phyloP scores from a whole-genome alignment of 2,797 vertebrate species.

The Acanthornis magna region DNA sequence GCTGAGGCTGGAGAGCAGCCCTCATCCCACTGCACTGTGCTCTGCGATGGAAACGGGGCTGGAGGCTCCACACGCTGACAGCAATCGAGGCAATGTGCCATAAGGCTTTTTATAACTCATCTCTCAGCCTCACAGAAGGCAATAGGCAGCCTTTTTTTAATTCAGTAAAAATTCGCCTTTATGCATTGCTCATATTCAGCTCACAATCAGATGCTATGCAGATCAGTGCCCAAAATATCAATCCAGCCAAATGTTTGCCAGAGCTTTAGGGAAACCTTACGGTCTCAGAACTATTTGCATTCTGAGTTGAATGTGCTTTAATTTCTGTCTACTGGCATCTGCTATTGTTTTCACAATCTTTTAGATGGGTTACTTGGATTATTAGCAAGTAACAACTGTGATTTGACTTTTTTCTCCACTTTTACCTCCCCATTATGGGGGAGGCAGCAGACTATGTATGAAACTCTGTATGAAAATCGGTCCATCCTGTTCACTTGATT shows the following conservation, averaged over 20 bases:
- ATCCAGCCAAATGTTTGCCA: conserved; percentile 52
- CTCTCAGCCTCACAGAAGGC: conserved; percentile 26
- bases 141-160: conserved; percentile 16
- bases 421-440: background rate
- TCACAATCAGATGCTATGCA: conserved; percentile 56
- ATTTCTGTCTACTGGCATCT: conserved; percentile 53
- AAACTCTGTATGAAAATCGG: background rate
- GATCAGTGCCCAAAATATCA: conserved; percentile 60
- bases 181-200: conserved; percentile 41
- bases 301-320: conserved; percentile 38
- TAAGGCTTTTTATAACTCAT: background rate
- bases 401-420: background rate
- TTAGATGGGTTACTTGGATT: conserved; percentile 33
- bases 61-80: fast-evolving
- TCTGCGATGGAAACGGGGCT: background rate
- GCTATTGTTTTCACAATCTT: conserved; percentile 30
- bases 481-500: background rate
- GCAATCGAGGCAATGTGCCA: background rate
- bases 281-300: conserved; percentile 51
- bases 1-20: background rate
- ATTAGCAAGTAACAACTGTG: conserved; percentile 7
- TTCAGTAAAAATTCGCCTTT: conserved; percentile 41
- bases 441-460: background rate
- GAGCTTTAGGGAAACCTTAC: conserved; percentile 59
- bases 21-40: background rate